Evolutionary conservation across 2,888 invertebrate species (phyloP), one percentile per base, ranked within the genome.

Genomic region (Pristionchus entomophagus): DNA sequence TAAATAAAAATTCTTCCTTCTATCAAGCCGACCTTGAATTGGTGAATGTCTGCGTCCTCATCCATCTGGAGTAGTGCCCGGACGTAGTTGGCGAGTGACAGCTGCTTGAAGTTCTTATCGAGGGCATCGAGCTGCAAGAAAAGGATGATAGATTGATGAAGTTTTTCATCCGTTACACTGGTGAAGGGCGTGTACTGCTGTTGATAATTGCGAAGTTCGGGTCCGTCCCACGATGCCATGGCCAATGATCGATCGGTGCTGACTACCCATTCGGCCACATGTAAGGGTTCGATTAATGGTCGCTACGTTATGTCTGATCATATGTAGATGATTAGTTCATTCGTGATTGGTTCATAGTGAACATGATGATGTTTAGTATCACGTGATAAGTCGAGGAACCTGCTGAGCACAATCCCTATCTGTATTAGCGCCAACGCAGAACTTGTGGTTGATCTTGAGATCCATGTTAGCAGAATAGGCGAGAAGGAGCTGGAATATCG

Each of bases 231-330:
- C 53, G 87, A 69, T 26, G 87, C 88, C 38, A 89, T 45, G 17
- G 89, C 89, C 29, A 89, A 81, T 26, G 81, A 32, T 35, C 88
- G 85, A 41, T 89, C 89, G 65, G 89, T 62, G 62, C 87, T 78
- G 22, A 89, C 86, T 22, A 86, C 78, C 69, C 41, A 73, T 84
- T 41, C 83, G 77, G n/a, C 86, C 86, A 80, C 86, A 32, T 35
- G 56, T 5, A 56, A 56, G 19, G 6, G 8, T 14, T 45, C 56
- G 5, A 56, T 56, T 17, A 49, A 12, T 49, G 49, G 87, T 35
- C 53, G 85, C 45, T n/a, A 56, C 81, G 29, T 83, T 78, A 12
- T 78, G 84, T 73, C 85, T 22, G 19, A n/a, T n/a, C n/a, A n/a
- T n/a, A n/a, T n/a, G n/a, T n/a, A n/a, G n/a, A n/a, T n/a, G 49